Base-by-base conservation (phyloP, 2,888 invertebrate genomes). In the Nemurella pictetii region DNA sequence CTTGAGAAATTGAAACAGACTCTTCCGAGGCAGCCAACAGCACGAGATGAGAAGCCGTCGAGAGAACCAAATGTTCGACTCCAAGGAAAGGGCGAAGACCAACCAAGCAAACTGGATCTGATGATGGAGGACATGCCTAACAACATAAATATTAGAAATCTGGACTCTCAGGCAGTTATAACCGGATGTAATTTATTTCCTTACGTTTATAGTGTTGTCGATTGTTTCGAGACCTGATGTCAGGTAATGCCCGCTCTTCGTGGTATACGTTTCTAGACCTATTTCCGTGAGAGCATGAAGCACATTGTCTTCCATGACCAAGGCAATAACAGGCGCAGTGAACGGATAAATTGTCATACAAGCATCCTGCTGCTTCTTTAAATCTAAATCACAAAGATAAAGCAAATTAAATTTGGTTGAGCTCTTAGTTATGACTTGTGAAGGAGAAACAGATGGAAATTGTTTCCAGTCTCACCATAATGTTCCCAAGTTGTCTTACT, bases 221-320 rank as follows among this genome's bases (percentile, higher is more conserved):
- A 91, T 88, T n/a, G 90, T 89, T 83, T 91, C 91, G 0, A 91
- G 88, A 77, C 90, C 90, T 86, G 92, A 91, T 83, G 93, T 92
- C 0, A 94, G 89, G 86, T 93, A 92, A 88, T 94, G 94, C 0
- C 94, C 93, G 83, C 94, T 92, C 80, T 94, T 91, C 28, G 93
- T 91, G 0, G 95, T 95, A 88, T 96, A 96, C 0, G 95, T 94
- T 89, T 96, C 96, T 75, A 96, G 91, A 0, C 96, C 95, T 85
- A 94, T 94, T 86, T 94, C 94, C 0, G 95, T 95, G 26, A 96
- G 90, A 0, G 95, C 95, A 89, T 95, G 95, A n/a, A 95, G 89
- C 81, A 94, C 92, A 86, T 93, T 93, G 87, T 94, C 92, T 88
- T 95, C 95, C 86, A 95, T 91, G 35, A 93, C 92, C 36, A 95